Conservation (phyloP, 2,797 vertebrate species). For the Mus spretus region DNA sequence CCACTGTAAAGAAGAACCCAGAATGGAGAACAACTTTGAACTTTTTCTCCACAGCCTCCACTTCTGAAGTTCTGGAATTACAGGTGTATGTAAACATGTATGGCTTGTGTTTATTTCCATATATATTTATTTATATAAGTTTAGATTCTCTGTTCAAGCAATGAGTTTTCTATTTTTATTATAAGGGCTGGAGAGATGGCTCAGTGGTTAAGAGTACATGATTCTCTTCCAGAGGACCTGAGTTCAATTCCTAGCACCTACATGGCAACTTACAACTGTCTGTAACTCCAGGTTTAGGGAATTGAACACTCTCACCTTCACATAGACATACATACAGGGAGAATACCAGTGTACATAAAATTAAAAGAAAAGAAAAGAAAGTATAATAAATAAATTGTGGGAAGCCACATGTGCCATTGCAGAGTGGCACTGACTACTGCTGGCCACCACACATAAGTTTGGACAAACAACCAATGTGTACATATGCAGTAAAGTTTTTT, state of each 20-base stretch:
- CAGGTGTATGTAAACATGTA: neutral
- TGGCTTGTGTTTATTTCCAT: neutral
- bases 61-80: neutral
- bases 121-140: constrained; percentile 18
- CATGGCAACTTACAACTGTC: neutral
- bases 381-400: neutral
- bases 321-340: neutral
- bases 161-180: neutral
- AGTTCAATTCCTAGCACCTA: neutral
- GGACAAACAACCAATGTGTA: too few species aligned
- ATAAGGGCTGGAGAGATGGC: neutral
- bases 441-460: too few species aligned
- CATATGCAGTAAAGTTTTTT: too few species aligned
- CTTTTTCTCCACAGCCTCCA: neutral
- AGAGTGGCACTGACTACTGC: too few species aligned
- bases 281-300: neutral
- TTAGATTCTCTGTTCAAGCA: constrained; percentile 38
- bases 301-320: neutral
- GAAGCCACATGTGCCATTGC: too few species aligned
- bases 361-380: neutral
- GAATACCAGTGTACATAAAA: neutral
- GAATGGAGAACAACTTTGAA: neutral
- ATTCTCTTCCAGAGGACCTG: neutral
- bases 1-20: neutral
- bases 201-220: neutral